Evolutionary conservation across 2,797 vertebrate genomes (phyloP), one percentile per base, ranked within the genome.

Genomic region (Agapornis canus): DNA sequence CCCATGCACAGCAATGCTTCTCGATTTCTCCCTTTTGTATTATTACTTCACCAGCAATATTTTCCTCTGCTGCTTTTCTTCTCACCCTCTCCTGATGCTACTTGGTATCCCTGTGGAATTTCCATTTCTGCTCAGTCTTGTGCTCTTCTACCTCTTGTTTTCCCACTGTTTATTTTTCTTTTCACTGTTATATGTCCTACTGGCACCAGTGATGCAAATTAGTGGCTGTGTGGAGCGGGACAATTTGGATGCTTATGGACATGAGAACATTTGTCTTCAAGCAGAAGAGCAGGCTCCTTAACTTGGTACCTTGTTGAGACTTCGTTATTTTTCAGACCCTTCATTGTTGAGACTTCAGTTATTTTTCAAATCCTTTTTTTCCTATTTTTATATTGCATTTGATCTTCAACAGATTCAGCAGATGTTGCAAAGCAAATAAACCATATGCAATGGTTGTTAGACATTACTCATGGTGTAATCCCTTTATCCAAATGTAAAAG

Each of bases 401-500:
- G 95, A 96, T 94, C 78, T 88, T 96, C 59, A 95, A 69, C 90
- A 95, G 91, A 82, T 94, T 93, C 71, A 82, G 78, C 96, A 97
- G 96, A 96, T 96, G 95, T 95, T 96, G 82, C 77, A 95, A 95
- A 96, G 80, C 88, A 96, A 97, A 96, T 94, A 97, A 97, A 95
- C 85, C 43, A 80, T 39, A 80, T 25, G 60, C 71, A 80, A 16
- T 68, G 72, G 57, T 86, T 72, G 72, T 94, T 92, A 96, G 91
- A 94, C 91, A 87, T 95, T 96, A 95, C 93, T 96, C 95, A 96
- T 78, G 40, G 96, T 47, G 43, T 95, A 96, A 97, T 96, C 92
- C 84, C 56, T 97, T 96, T 94, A 94, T 94, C 92, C 92, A 93
- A 96, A 96, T 95, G 66, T 65, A 86, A 73, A 96, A 96, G 45